Evolutionary conservation across 2,797 vertebrate species (phyloP).

Genomic region (Luscinia luscinia): DNA sequence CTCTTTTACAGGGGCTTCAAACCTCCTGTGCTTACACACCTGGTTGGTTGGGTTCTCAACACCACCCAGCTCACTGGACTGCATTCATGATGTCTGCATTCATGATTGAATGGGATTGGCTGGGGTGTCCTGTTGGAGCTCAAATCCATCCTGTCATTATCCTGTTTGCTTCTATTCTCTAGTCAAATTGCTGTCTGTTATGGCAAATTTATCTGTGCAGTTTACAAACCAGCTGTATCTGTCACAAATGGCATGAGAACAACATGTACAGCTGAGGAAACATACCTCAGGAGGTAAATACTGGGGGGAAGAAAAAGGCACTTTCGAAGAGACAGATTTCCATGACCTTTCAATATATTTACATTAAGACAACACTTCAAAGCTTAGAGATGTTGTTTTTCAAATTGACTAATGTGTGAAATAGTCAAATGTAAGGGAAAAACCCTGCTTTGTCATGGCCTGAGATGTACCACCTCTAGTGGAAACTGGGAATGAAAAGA

Average conservation of each 20-base stretch:
- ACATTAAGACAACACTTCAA: not conserved
- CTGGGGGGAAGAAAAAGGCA: not conserved
- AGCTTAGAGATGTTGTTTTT: not conserved
- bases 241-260: not conserved
- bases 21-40: no score
- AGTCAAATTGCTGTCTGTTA: no score
- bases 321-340: not conserved
- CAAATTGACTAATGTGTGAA: not conserved
- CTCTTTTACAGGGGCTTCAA: no score
- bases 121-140: no score
- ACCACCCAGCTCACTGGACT: no score
- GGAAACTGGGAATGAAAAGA: not conserved
- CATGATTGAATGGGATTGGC: no score
- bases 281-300: not conserved
- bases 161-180: no score
- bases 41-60: no score
- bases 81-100: no score
- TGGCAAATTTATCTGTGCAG: no score
- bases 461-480: not conserved
- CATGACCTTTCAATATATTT: not conserved
- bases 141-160: no score
- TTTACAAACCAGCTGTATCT: no score
- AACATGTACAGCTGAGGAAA: not conserved
- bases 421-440: not conserved
- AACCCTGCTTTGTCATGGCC: not conserved